Base-by-base conservation (phyloP, 2,797 vertebrate genomes). In the Acanthopagrus latus region DNA sequence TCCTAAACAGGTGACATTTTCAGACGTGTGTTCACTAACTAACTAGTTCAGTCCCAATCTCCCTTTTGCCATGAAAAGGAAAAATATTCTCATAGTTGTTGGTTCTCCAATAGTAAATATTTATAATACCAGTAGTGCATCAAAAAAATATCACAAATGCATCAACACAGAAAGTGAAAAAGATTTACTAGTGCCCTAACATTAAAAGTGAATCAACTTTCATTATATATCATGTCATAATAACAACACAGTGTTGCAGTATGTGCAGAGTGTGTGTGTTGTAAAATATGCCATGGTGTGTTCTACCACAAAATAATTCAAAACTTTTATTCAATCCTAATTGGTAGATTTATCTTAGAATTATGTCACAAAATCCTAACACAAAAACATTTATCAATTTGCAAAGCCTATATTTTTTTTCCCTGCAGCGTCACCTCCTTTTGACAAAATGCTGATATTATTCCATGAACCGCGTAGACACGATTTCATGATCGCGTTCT, bases 1-100 rank as follows among this genome's bases (percentile, higher is more conserved):
- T 54, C 84, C 87, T 72, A 78, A 63, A 69, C 46, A 21, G 63
- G 41, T 70, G 80, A 74, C 76, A 69, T 81, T 89, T 84, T 80
- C 51, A 79, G 33, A 67, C 71, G 52, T 47, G 55, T 51, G 20
- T 73, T 84, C 60, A 75, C 47, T 77, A 58, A 84, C 38, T 71
- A 70, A 41, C 20, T n/a, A 58, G 65, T 47, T 74, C 44, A 7
- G 55, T 17, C 33, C 60, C 25, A 25, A 50, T 83, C 72, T 71
- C 54, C 13, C 41, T 70, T 25, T 13, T 25, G 5, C 46, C 41
- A 78, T 60, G 25, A 73, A 64, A 51, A 71, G 23, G 41, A 44
- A 84, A 21, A 60, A 80, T 27, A 54, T 33, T 55, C 41, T 64
- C 12, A 11, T 44, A 51, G 41, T 70, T 71, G 63, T 86, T 73